phyloP scores from a whole-genome alignment of 2,888 invertebrate genomes.

The Macrosoma leucophasiata region DNA sequence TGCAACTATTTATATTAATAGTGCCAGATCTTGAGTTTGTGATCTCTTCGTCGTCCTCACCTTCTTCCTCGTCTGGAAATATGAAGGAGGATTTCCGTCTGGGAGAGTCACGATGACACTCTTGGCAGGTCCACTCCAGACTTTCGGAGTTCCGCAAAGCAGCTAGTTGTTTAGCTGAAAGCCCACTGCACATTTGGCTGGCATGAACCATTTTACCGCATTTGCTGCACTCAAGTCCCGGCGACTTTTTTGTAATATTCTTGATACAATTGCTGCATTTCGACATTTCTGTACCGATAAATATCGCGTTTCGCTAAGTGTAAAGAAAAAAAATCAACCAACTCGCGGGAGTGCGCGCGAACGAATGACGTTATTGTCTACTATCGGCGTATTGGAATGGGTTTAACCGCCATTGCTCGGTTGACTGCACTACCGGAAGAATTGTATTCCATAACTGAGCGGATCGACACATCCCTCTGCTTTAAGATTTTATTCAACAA shows the following conservation, averaged over 20 bases:
- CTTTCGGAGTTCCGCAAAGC: conserved; percentile 3
- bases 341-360: too few relatives aligned
- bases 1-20: too few relatives aligned
- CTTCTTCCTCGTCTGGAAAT: background rate
- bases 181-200: conserved; percentile 1
- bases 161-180: conserved; percentile 4
- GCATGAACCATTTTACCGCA: conserved; percentile 5
- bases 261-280: conserved; percentile 8
- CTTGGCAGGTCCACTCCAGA: conserved; percentile 2
- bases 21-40: too few relatives aligned
- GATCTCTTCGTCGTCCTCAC: background rate
- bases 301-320: too few relatives aligned
- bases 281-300: background rate
- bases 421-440: too few relatives aligned
- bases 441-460: too few relatives aligned
- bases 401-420: too few relatives aligned
- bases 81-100: conserved; percentile 3
- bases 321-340: too few relatives aligned
- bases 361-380: too few relatives aligned
- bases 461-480: too few relatives aligned
- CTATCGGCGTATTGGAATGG: too few relatives aligned
- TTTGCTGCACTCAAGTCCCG: conserved; percentile 5
- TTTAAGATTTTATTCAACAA: too few relatives aligned
- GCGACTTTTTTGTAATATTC: conserved; percentile 2
- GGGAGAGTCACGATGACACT: conserved; percentile 3